Percentiles rank a stretch among this genome's conserved stretches.
Evolutionary conservation across 2,888 invertebrate species (phyloP).

Genomic region (Parelbella ahira): DNA sequence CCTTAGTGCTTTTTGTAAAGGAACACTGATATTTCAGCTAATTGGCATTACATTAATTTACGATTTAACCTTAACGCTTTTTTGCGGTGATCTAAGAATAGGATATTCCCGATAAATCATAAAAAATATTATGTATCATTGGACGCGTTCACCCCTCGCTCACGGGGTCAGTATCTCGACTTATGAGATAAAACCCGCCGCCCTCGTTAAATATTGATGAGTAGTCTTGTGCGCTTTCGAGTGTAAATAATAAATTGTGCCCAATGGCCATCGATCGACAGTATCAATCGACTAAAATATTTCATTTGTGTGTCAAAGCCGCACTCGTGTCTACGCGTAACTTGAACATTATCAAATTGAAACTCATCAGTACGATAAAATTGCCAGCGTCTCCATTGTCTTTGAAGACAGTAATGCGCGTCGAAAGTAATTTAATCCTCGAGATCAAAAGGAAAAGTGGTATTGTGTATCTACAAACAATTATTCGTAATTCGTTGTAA

Average conservation of each 20-base stretch:
- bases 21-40: too few relatives aligned
- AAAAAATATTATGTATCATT: constrained; percentile 17
- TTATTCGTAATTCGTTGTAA: too few relatives aligned
- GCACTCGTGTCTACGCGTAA: not conserved
- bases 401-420: not conserved
- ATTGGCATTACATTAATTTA: too few relatives aligned
- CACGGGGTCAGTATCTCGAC: constrained; percentile 21
- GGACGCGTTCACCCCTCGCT: constrained; percentile 12
- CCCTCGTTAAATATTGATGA: constrained; percentile 24
- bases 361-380: constrained; percentile 1
- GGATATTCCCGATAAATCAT: constrained; percentile 6
- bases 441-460: too few relatives aligned
- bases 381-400: too few relatives aligned
- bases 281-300: constrained; percentile 22
- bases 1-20: too few relatives aligned
- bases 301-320: not conserved
- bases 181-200: constrained; percentile 26
- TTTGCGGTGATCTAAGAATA: constrained; percentile 1
- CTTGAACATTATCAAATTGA: constrained; percentile 4
- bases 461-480: too few relatives aligned
- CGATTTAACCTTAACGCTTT: too few relatives aligned
- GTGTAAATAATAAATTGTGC: constrained; percentile 24
- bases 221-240: constrained; percentile 12
- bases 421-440: constrained; percentile 10
- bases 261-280: constrained; percentile 18